Evolutionary conservation across 2,888 invertebrate species (phyloP).

Genomic region (Osmoderma eremita): DNA sequence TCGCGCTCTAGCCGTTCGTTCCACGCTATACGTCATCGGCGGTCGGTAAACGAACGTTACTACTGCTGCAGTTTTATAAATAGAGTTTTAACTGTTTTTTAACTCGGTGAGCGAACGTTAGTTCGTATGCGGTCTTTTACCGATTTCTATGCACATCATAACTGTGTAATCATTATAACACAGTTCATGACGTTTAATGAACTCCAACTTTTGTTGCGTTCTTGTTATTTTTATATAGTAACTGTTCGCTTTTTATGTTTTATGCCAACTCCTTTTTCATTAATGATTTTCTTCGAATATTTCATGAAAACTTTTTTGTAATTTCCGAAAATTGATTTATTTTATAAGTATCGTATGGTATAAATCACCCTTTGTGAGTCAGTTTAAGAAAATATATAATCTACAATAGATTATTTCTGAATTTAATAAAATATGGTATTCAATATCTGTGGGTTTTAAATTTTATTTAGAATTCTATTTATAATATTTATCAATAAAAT

Average conservation of each 20-base stretch:
- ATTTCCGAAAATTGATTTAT: too few relatives aligned
- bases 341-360: not conserved
- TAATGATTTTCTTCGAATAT: too few relatives aligned
- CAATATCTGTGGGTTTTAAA: too few relatives aligned
- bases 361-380: not conserved
- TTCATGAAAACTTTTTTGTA: too few relatives aligned
- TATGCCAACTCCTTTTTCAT: too few relatives aligned
- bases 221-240: not conserved
- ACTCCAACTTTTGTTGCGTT: not conserved
- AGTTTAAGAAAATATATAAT: too few relatives aligned
- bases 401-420: too few relatives aligned
- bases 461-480: too few relatives aligned
- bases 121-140: constrained; percentile 4
- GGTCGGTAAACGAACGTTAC: constrained; percentile 27
- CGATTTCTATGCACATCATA: constrained; percentile 6
- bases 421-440: too few relatives aligned
- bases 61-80: constrained; percentile 28
- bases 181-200: constrained; percentile 9
- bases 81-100: constrained; percentile 23
- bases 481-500: too few relatives aligned
- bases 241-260: too few relatives aligned
- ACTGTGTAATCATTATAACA: not conserved
- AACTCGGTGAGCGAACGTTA: constrained; percentile 2
- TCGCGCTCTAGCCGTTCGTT: constrained; percentile 27
- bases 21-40: constrained; percentile 21